phyloP scores from a whole-genome alignment of 2,113 vertebrate species.

The Sisor rabdophorus region DNA sequence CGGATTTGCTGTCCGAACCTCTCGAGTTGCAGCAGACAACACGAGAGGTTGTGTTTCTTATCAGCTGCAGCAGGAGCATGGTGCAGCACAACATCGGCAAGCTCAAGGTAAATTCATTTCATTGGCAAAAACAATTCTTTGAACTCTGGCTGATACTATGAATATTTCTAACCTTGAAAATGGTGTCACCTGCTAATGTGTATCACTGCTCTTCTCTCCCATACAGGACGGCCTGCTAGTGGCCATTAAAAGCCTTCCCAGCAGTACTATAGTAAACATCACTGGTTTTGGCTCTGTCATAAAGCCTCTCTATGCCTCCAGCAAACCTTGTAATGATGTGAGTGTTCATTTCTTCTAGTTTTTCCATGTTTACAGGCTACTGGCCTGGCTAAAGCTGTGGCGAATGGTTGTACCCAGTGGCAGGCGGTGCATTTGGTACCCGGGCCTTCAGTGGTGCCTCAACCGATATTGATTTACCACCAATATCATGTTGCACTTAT shows the following conservation, averaged over 20 bases:
- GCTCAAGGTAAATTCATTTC: slow-evolving; percentile 69
- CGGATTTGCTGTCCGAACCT: slow-evolving; percentile 65
- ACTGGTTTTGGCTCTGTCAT: slow-evolving; percentile 71
- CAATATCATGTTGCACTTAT: too few species aligned
- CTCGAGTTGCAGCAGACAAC: slow-evolving; percentile 76
- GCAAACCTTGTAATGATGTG: slow-evolving; percentile 84
- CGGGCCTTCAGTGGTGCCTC: too few species aligned
- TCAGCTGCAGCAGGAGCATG: slow-evolving; percentile 73
- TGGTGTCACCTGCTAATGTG: neutral
- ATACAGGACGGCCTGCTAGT: slow-evolving; percentile 84
- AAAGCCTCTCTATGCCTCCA: slow-evolving; percentile 79
- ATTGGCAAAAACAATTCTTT: too few species aligned
- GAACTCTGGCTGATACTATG: neutral
- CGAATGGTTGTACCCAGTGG: neutral
- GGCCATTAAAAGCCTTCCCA: slow-evolving; percentile 86
- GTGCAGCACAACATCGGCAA: slow-evolving; percentile 66
- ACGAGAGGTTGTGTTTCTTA: slow-evolving; percentile 84
- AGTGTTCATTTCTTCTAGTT: slow-evolving; percentile 42
- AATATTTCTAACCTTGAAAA: slow-evolving; percentile 3
- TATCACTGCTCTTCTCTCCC: slow-evolving; percentile 18
- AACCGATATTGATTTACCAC: too few species aligned
- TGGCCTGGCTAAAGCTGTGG: neutral
- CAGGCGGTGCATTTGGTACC: too few species aligned
- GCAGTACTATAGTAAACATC: slow-evolving; percentile 82
- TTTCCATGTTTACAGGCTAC: neutral